Evolutionary conservation across 2,797 vertebrate genomes (phyloP).

Genomic region (Distichodus sexfasciatus): DNA sequence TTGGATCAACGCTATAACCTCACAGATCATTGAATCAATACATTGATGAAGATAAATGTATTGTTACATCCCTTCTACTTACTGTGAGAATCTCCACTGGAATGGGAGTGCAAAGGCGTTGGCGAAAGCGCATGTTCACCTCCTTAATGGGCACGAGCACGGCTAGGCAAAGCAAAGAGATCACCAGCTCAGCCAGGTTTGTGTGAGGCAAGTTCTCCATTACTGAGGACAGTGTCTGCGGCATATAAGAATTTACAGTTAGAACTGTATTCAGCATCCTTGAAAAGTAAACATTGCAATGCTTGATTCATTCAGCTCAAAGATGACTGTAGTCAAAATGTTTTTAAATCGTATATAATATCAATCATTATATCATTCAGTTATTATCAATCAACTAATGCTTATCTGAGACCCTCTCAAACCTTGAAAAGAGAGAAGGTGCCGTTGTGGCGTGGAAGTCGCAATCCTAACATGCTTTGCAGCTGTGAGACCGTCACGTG

Average conservation of each 20-base stretch:
- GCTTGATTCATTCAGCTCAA: not conserved
- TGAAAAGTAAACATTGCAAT: not conserved
- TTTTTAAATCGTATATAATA: too few species aligned
- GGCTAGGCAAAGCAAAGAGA: constrained; percentile 83
- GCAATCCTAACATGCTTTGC: constrained; percentile 86
- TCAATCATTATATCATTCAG: not conserved
- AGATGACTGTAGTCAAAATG: too few species aligned
- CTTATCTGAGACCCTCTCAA: not conserved
- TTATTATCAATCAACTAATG: too few species aligned
- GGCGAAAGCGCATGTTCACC: constrained; percentile 83
- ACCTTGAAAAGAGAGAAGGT: constrained; percentile 90
- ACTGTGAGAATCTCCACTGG: constrained; percentile 86
- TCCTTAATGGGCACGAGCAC: constrained; percentile 88
- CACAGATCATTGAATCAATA: too few species aligned
- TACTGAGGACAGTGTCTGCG: constrained; percentile 84
- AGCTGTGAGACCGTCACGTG: constrained; percentile 90
- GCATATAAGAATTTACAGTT: not conserved
- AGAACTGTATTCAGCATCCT: not conserved
- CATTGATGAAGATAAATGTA: too few species aligned
- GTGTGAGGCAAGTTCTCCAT: constrained; percentile 80
- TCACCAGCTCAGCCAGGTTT: constrained; percentile 82
- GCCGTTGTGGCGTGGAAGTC: constrained; percentile 82
- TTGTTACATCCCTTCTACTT: too few species aligned
- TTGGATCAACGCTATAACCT: too few species aligned
- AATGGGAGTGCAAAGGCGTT: constrained; percentile 82